Evolutionary conservation across 30 jellyfish, hydroid and myxozoan species (phyloP).

Genomic region (Haliclystus octoradiatus): DNA sequence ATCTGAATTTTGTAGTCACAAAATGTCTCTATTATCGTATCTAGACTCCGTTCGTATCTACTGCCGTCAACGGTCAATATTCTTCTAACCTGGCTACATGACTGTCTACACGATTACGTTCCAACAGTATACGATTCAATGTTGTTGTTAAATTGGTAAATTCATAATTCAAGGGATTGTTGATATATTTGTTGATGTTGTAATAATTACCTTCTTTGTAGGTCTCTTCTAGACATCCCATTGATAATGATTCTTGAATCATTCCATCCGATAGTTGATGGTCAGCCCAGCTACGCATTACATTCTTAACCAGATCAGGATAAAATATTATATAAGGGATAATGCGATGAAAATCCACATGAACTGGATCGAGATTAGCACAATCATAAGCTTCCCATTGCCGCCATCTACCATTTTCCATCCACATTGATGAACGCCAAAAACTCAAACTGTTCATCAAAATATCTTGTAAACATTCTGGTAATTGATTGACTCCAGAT

Average conservation of each 20-base stretch:
- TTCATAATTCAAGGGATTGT: too few species aligned
- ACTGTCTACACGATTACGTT: too few species aligned
- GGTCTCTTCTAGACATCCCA: slow-evolving; percentile 96
- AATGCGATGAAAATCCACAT: slow-evolving; percentile 89
- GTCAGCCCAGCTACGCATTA: slow-evolving; percentile 98
- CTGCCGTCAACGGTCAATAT: too few species aligned
- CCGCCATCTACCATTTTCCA: slow-evolving; percentile 98
- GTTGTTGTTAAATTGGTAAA: too few species aligned
- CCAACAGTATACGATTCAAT: too few species aligned
- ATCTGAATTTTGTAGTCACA: too few species aligned
- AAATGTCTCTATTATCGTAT: too few species aligned
- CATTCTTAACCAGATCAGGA: slow-evolving; percentile 93
- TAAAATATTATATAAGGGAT: slow-evolving; percentile 82
- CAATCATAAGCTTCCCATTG: slow-evolving; percentile 99
- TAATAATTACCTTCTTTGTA: slow-evolving; percentile 71
- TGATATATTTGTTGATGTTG: too few species aligned
- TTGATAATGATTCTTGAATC: slow-evolving; percentile 94
- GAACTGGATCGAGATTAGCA: slow-evolving; percentile 96
- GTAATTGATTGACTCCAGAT: slow-evolving; percentile 66
- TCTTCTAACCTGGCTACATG: too few species aligned
- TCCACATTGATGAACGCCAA: slow-evolving; percentile 95
- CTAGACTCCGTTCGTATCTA: too few species aligned
- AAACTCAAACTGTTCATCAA: slow-evolving; percentile 80
- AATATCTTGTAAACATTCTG: slow-evolving; percentile 92
- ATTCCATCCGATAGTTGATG: slow-evolving; percentile 87